These are phyloP conservation scores for Probosciger aterrimus DNA, from an alignment of 2,113 vertebrate genomes.

Conservation along the genomic window DNA sequence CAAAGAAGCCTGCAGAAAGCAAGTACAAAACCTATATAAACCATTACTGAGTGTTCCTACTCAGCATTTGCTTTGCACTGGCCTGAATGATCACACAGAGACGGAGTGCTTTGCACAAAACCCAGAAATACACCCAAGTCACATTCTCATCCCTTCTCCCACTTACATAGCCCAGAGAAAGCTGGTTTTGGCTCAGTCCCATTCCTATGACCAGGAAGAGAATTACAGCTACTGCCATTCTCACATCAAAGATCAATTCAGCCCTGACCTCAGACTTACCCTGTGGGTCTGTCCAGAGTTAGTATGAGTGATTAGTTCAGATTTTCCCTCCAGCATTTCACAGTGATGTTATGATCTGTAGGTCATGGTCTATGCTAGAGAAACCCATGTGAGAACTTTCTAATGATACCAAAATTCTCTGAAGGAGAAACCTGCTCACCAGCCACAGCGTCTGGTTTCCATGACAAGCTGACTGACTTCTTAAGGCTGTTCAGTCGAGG, in stretches of 20 bases:
- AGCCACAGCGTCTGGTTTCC: background rate
- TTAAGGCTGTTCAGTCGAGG: fast-evolving
- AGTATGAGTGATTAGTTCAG: slow-evolving; percentile 40
- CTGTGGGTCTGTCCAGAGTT: background rate
- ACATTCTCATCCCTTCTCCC: background rate
- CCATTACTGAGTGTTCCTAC: background rate
- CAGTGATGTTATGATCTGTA: background rate
- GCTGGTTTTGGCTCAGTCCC: background rate
- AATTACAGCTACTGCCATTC: slow-evolving; percentile 12
- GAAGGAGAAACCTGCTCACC: background rate
- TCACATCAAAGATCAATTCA: slow-evolving; percentile 27
- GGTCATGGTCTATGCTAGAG: background rate
- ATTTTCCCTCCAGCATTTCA: slow-evolving; percentile 27
- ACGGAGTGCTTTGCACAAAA: background rate
- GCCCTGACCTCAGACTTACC: slow-evolving; percentile 37
- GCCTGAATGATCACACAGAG: background rate
- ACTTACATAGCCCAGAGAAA: background rate
- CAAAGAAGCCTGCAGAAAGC: background rate
- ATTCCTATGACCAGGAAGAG: slow-evolving; percentile 32
- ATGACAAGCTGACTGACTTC: background rate
- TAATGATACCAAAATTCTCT: background rate
- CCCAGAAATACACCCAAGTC: background rate
- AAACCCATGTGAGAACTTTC: slow-evolving; percentile 1
- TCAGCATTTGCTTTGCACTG: background rate
- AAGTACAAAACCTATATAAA: background rate